phyloP scores from a whole-genome alignment of 2,797 vertebrate species.

The Microctenopoma steveboyesi region DNA sequence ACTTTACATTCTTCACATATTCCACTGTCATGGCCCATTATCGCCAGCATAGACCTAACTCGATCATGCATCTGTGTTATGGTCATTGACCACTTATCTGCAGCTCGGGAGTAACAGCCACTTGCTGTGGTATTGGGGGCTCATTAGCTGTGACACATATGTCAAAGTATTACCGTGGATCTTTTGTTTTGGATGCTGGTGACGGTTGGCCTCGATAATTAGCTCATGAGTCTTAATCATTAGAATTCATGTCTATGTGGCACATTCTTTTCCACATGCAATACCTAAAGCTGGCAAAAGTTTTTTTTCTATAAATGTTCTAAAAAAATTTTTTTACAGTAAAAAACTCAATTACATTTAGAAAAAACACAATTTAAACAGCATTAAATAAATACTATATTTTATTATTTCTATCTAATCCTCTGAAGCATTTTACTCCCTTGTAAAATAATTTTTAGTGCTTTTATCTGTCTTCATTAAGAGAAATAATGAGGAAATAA shows the following conservation, averaged over 20 bases:
- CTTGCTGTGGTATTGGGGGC: neutral
- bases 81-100: constrained; percentile 27
- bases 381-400: neutral
- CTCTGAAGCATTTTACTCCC: neutral
- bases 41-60: constrained; percentile 41
- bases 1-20: constrained; percentile 76
- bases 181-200: constrained; percentile 2
- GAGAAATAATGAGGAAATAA: constrained; percentile 60
- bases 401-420: neutral
- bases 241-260: too few species aligned
- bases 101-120: neutral
- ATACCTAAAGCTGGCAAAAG: too few species aligned
- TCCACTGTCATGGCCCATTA: constrained; percentile 40
- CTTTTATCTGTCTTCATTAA: constrained; percentile 50
- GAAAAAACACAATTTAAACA: too few species aligned
- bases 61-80: constrained; percentile 24
- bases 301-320: too few species aligned
- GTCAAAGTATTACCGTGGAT: constrained; percentile 5
- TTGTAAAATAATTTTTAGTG: constrained; percentile 1
- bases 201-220: constrained; percentile 13
- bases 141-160: constrained; percentile 15
- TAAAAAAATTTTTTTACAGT: too few species aligned
- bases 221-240: neutral
- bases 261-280: too few species aligned
- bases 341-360: too few species aligned